phyloP scores from a whole-genome alignment of 2,113 vertebrate genomes.

The Thunnus maccoyii region DNA sequence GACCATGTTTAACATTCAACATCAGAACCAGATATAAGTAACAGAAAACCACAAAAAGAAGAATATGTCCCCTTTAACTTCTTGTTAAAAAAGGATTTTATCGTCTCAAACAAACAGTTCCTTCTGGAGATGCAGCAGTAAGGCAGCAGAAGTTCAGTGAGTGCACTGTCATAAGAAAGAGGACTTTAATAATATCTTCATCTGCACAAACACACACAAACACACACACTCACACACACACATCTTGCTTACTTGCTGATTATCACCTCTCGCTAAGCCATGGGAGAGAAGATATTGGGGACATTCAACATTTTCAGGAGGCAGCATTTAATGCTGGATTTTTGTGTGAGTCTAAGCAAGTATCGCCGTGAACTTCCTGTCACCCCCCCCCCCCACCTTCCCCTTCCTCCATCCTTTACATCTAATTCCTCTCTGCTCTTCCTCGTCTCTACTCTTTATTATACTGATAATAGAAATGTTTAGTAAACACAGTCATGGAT shows the following conservation, averaged over 20 bases:
- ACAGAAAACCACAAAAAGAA: too few species aligned
- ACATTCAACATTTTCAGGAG: conserved; percentile 32
- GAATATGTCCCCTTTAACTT: too few species aligned
- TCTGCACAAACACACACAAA: conserved; percentile 12
- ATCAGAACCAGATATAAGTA: too few species aligned
- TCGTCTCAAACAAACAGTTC: conserved; percentile 1
- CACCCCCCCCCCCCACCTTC: not conserved
- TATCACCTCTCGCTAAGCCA: conserved; percentile 51
- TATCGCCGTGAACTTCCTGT: conserved; percentile 65
- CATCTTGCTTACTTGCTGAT: conserved; percentile 40
- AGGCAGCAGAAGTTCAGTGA: conserved; percentile 15
- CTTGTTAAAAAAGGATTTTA: too few species aligned
- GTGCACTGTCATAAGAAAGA: conserved; percentile 43
- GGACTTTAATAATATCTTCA: conserved; percentile 48
- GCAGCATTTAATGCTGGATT: not conserved
- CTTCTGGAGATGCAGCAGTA: not conserved
- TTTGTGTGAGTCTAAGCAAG: conserved; percentile 60
- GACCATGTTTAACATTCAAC: too few species aligned
- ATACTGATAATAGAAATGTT: conserved; percentile 13
- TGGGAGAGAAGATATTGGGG: conserved; percentile 58
- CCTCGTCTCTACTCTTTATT: conserved; percentile 22
- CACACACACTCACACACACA: conserved; percentile 24
- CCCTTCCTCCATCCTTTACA: not conserved
- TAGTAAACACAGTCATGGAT: conserved; percentile 13
- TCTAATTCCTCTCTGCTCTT: not conserved